Evolutionary conservation across 2,797 vertebrate species (phyloP).

Genomic region (Coranthus polyacanthus): DNA sequence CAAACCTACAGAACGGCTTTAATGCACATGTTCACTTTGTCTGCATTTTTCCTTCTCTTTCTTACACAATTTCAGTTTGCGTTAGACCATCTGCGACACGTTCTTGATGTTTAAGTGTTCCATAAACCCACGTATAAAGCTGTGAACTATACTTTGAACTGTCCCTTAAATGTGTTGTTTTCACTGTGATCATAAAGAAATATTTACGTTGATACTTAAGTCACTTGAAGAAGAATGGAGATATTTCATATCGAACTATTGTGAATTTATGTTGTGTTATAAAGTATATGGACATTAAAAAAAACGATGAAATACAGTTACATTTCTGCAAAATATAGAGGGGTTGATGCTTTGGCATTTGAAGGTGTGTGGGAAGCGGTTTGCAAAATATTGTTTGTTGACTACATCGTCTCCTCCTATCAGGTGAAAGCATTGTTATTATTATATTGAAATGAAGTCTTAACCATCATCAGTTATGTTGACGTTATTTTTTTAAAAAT

Average conservation of each 20-base stretch:
- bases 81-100: conserved; percentile 1
- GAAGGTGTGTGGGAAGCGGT: conserved; percentile 31
- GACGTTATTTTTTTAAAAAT: no score
- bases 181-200: background rate
- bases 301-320: no score
- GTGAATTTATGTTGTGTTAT: background rate
- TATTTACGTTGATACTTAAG: conserved; percentile 7
- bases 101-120: conserved; percentile 16
- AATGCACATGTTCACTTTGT: conserved; percentile 20
- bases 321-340: no score
- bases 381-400: conserved; percentile 66
- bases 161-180: conserved; percentile 15
- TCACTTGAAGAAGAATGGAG: background rate
- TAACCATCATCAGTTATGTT: no score
- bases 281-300: no score
- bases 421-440: no score
- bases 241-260: conserved; percentile 30
- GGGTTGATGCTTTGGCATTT: no score
- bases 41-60: background rate
- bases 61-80: conserved; percentile 23
- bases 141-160: conserved; percentile 20
- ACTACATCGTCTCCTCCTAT: no score
- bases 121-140: background rate
- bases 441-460: no score
- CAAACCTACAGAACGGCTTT: background rate